These are phyloP conservation scores for Synergus umbraculus DNA, from an alignment of 2,888 invertebrate genomes.

Conservation along the genomic window DNA sequence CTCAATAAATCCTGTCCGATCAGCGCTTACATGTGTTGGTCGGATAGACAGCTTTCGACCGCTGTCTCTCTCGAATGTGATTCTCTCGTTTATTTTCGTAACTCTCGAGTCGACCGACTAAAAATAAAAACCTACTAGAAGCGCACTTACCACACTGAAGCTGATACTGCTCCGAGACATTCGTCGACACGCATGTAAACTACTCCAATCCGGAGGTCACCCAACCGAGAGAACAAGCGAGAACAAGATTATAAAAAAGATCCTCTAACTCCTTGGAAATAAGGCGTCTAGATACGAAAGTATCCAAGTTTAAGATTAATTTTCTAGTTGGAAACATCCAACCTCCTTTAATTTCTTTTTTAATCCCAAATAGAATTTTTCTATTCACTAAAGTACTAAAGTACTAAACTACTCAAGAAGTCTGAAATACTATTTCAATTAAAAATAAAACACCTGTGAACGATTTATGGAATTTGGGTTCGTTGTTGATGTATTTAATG, in stretches of 20 bases:
- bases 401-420: background rate
- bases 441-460: background rate
- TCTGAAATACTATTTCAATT: background rate
- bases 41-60: slow-evolving; percentile 5
- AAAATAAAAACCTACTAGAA: slow-evolving; percentile 18
- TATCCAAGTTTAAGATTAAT: too few relatives aligned
- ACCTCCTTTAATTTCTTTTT: too few relatives aligned
- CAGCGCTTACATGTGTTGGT: background rate
- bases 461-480: background rate
- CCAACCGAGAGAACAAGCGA: slow-evolving; percentile 19
- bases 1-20: slow-evolving; percentile 21
- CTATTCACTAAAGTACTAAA: too few relatives aligned
- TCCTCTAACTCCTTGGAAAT: too few relatives aligned
- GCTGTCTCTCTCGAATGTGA: slow-evolving; percentile 18
- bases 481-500: background rate
- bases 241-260: background rate
- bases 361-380: too few relatives aligned
- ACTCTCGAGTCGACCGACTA: slow-evolving; percentile 14
- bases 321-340: too few relatives aligned
- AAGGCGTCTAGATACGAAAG: too few relatives aligned
- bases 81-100: slow-evolving; percentile 23
- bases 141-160: slow-evolving; percentile 11
- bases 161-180: slow-evolving; percentile 12
- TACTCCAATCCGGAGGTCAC: slow-evolving; percentile 26
- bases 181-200: slow-evolving; percentile 33